Evolutionary conservation across 2,888 invertebrate species (phyloP), one percentile per base, ranked within the genome.

Genomic region (Stramonita haemastoma): DNA sequence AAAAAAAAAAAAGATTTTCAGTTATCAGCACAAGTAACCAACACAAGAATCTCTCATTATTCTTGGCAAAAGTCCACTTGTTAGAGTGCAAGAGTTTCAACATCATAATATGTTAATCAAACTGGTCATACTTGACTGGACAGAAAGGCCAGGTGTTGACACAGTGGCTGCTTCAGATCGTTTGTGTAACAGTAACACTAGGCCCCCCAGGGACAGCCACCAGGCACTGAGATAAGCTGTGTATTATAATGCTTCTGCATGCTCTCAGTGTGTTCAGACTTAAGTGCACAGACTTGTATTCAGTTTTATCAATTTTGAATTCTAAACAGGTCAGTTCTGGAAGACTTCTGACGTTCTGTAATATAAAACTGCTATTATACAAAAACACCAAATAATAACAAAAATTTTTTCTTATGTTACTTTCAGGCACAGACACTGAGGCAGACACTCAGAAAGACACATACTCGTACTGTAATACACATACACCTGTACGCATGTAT

Each of bases 91-190:
- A 46, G 46, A 46, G 46, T 26, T 79, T 34, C 13, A 79, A 32
- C 77, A 79, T 83, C 22, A 19, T 83, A 83, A 83, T 46, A 32
- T 83, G 32, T 46, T 83, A 83, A 83, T 83, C 81, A 83, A 83
- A 83, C 81, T 83, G 46, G 36, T 83, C 81, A 83, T 36, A 36
- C 22, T 22, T 83, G 81, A 83, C 81, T 46, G 36, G 46, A 36
- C 81, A 83, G 26, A 81, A 4, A 81, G 46, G 81, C 36, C 81
- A 36, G 46, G 81, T 81, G 22, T 81, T 81, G 36, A 81, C 81
- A 81, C 81, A 83, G 46, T 79, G 79, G 79, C 79, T 32, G 22
- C 17, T 79, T 32, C 11, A 46, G 17, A 32, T 19, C 19, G 36
- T 46, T 83, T 83, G 81, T 46, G 46, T 83, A 29, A 0, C 36